phyloP scores from a whole-genome alignment of 2,797 vertebrate genomes.

The Chrysolophus pictus region DNA sequence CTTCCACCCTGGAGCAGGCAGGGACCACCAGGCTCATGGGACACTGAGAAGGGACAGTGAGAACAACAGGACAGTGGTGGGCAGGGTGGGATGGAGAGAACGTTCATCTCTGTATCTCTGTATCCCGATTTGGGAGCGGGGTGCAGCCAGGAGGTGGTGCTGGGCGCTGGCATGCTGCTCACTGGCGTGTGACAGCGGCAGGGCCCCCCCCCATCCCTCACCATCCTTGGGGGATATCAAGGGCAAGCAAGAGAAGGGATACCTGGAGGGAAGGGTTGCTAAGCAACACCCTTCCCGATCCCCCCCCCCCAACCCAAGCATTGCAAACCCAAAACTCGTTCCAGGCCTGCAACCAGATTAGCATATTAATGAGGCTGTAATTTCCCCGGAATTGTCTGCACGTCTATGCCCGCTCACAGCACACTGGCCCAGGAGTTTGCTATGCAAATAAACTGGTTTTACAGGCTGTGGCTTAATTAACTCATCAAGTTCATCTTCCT shows the following conservation, averaged over 20 bases:
- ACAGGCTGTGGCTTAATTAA: conserved; percentile 88
- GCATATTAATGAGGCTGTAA: conserved; percentile 90
- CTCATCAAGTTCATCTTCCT: conserved; percentile 88
- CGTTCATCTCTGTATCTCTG: not conserved
- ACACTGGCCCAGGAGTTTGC: conserved; percentile 87
- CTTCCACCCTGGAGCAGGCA: not conserved
- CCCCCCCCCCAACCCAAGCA: conserved; percentile 63
- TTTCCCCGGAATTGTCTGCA: conserved; percentile 85
- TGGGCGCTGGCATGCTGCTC: not conserved
- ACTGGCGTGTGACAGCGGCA: conserved; percentile 66
- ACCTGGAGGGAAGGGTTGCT: conserved; percentile 87
- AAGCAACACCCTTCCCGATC: conserved; percentile 75
- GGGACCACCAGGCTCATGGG: not conserved
- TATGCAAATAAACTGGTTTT: conserved; percentile 89
- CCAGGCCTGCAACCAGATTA: conserved; percentile 87
- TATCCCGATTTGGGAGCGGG: not conserved
- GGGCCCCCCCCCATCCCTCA: conserved; percentile 36
- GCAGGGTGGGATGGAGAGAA: not conserved
- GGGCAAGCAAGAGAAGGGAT: conserved; percentile 84
- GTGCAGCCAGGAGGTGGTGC: not conserved
- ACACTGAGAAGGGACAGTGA: not conserved
- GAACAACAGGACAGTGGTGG: not conserved
- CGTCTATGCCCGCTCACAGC: conserved; percentile 80
- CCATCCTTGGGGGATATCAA: conserved; percentile 83
- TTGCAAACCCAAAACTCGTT: conserved; percentile 85